phyloP scores from a whole-genome alignment of 2,888 invertebrate genomes.

The Ophion ventricosus region DNA sequence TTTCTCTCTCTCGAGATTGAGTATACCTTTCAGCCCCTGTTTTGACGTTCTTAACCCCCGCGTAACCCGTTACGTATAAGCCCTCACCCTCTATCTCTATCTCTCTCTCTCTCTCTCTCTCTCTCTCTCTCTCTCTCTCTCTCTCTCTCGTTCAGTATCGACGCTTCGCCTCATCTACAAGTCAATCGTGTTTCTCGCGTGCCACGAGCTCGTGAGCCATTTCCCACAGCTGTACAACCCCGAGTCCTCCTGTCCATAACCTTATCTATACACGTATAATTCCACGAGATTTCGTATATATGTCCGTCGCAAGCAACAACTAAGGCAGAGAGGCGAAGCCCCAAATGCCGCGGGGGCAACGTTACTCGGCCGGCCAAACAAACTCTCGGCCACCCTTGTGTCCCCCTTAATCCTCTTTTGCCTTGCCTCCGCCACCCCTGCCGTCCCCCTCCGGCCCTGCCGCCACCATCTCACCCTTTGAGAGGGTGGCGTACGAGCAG shows the following conservation, averaged over 20 bases:
- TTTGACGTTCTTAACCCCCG: not conserved
- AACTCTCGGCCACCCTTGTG: constrained; percentile 54
- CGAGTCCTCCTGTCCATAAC: constrained; percentile 22
- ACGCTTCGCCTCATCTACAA: constrained; percentile 83
- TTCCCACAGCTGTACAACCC: constrained; percentile 70
- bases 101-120: not conserved
- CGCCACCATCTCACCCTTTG: constrained; percentile 36
- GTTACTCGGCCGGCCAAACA: constrained; percentile 64
- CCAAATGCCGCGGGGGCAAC: constrained; percentile 62
- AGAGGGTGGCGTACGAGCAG: constrained; percentile 8
- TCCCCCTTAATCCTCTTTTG: constrained; percentile 2
- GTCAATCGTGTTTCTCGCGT: constrained; percentile 82
- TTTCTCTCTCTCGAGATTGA: not conserved
- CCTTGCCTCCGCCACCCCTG: constrained; percentile 7
- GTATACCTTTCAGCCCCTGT: constrained; percentile 41
- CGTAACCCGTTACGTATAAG: not conserved
- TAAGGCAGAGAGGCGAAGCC: constrained; percentile 47
- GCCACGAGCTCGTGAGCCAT: constrained; percentile 79
- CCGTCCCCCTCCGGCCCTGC: constrained; percentile 34
- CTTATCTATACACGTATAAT: constrained; percentile 24
- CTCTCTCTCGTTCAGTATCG: constrained; percentile 72
- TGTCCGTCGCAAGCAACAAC: constrained; percentile 6
- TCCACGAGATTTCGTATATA: not conserved
- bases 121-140: constrained; percentile 15
- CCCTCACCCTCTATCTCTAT: not conserved